phyloP scores from a whole-genome alignment of 2,888 invertebrate species.

The Lysandra bellargus region DNA sequence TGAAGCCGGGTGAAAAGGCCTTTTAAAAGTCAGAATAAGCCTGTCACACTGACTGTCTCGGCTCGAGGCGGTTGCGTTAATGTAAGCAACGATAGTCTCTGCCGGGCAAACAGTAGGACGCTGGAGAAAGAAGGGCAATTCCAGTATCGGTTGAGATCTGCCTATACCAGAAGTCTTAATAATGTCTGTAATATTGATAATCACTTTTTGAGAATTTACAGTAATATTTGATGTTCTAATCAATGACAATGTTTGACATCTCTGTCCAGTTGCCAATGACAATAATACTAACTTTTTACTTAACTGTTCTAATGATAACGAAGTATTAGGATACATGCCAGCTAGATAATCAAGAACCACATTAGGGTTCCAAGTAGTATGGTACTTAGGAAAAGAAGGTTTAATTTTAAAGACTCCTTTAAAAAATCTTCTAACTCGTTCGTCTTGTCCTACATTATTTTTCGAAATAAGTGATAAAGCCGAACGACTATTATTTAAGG shows the following conservation, averaged over 20 bases:
- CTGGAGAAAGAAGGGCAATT: no score
- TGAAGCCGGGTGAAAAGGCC: background rate
- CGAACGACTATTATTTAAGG: no score
- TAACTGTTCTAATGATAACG: no score
- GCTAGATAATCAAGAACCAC: background rate
- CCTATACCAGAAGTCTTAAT: background rate
- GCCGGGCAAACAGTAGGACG: no score
- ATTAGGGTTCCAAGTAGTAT: conserved; percentile 1
- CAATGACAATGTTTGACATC: no score
- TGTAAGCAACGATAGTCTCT: background rate
- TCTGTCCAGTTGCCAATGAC: no score
- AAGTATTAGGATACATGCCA: background rate
- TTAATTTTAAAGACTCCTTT: background rate
- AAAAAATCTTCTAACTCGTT: background rate
- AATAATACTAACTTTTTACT: no score
- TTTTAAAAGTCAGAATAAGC: background rate
- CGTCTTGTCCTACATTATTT: background rate
- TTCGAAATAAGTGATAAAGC: background rate
- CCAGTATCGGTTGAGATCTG: no score
- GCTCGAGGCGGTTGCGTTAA: background rate
- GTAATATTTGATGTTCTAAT: no score
- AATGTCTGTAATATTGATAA: background rate
- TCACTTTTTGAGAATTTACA: background rate
- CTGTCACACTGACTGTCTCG: no score
- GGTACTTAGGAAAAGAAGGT: background rate